A percentile compares a stretch with the other conserved stretches of the same genome.
phyloP scores from a whole-genome alignment of 2,113 vertebrate species.

The Lasiurus borealis region DNA sequence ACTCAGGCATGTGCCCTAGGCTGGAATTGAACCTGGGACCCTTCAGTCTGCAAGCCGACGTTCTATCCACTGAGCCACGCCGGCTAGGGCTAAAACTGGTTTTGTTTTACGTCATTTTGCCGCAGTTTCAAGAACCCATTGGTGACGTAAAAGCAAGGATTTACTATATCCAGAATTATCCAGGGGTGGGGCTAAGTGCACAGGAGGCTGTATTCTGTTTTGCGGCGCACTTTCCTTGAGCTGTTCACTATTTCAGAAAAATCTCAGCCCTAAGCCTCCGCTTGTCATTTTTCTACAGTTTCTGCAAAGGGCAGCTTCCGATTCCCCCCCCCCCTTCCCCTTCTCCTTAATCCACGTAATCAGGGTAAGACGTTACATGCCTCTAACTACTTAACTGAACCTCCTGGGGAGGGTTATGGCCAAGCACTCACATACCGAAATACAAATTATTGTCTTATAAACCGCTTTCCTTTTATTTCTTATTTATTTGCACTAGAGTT shows the following conservation, averaged over 20 bases:
- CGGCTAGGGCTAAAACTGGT: background rate
- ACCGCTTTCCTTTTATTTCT: constrained; percentile 45
- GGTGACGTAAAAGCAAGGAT: background rate
- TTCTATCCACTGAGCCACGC: too few species aligned
- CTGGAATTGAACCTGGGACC: too few species aligned
- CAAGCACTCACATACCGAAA: constrained; percentile 47
- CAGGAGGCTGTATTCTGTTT: constrained; percentile 39
- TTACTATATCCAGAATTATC: background rate
- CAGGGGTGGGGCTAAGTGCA: constrained; percentile 42
- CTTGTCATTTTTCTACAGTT: constrained; percentile 42
- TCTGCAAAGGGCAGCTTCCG: background rate
- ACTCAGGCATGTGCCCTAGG: too few species aligned
- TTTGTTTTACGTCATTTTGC: background rate
- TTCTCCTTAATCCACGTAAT: background rate
- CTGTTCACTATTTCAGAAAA: constrained; percentile 31
- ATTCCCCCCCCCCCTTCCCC: background rate
- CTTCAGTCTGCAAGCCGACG: too few species aligned
- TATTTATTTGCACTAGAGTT: constrained; percentile 49
- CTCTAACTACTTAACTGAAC: constrained; percentile 27
- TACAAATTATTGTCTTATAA: constrained; percentile 60
- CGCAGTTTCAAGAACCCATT: background rate
- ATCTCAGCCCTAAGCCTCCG: background rate
- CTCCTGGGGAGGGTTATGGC: constrained; percentile 2
- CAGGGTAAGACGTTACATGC: background rate
- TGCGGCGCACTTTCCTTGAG: constrained; percentile 23